Base-by-base conservation (phyloP, 2,797 vertebrate species). In the Tachyglossus aculeatus region DNA sequence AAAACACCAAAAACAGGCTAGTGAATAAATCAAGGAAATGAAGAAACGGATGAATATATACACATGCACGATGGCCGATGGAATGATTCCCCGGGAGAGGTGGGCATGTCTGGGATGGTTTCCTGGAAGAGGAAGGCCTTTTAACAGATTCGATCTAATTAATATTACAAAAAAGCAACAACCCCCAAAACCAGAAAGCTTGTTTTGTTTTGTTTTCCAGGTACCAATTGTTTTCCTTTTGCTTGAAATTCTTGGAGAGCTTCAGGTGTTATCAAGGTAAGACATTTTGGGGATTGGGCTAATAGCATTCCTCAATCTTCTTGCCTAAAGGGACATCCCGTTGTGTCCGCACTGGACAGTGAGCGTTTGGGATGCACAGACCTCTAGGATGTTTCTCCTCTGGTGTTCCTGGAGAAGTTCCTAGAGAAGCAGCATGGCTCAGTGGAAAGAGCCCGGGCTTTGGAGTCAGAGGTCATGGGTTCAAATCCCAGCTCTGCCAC, bases 181-280 rank as follows among this genome's bases (percentile, higher is more conserved):
- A 61, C 75, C 47, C 56, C 11, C 27, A 52, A 55, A 9, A 57
- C 74, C 68, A 27, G 39, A 62, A 60, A 33, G 18, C 15, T 69
- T 60, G 40, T 2, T 22, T 27, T 10, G 27, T 56, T 44, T 53
- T 71, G n/a, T 31, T 41, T 71, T 51, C 33, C 56, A 93, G 92
- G 63, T 61, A 15, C 45, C 86, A 71, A 57, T 13, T 9, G 66
- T 90, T 70, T 71, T 91, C 67, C 50, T 92, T 58, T 70, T 91
- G 65, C 56, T 91, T 40, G 83, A 86, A 78, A 64, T 86, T 85
- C 71, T 69, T 67, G 63, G 65, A 34, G 84, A 80, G 34, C 79
- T 85, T 37, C 40, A 79, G n/a, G 12, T 48, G 71, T 80, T 86
- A 79, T 75, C 83, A 62, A 86, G 90, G 92, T 92, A 24, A 90